Evolutionary conservation across 2,113 vertebrate genomes (phyloP).

Genomic region (Oryzias curvinotus): DNA sequence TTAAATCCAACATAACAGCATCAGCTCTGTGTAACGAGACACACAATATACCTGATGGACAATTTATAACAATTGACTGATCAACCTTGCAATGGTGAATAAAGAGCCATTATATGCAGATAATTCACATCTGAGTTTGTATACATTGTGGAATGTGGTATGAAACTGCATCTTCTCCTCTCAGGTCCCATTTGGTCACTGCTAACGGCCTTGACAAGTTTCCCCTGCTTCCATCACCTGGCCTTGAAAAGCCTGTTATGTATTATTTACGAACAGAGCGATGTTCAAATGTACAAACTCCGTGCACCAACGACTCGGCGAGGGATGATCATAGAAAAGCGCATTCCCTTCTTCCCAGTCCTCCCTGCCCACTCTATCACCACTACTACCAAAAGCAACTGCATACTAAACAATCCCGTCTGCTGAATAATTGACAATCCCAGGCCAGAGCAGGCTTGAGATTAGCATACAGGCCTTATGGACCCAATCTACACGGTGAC

Average conservation of each 20-base stretch:
- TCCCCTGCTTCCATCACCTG: slow-evolving; percentile 68
- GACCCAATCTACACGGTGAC: slow-evolving; percentile 71
- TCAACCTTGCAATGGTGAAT: slow-evolving; percentile 20
- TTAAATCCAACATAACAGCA: slow-evolving; percentile 37
- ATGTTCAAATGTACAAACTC: slow-evolving; percentile 1
- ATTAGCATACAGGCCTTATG: slow-evolving; percentile 78
- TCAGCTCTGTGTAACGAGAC: slow-evolving; percentile 41
- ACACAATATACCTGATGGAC: slow-evolving; percentile 22
- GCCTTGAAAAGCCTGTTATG: slow-evolving; percentile 71
- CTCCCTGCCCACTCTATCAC: slow-evolving; percentile 34
- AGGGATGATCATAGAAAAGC: slow-evolving; percentile 30
- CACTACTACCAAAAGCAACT: slow-evolving; percentile 67
- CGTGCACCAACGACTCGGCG: slow-evolving; percentile 5
- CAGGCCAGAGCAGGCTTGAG: slow-evolving; percentile 56
- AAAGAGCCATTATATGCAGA: slow-evolving; percentile 33
- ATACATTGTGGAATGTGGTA: slow-evolving; percentile 19
- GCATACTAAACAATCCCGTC: slow-evolving; percentile 80
- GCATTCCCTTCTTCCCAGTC: slow-evolving; percentile 49
- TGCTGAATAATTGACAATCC: slow-evolving; percentile 78
- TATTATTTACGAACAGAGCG: slow-evolving; percentile 69
- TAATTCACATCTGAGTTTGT: slow-evolving; percentile 34
- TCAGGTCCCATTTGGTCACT: slow-evolving; percentile 48
- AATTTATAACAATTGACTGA: slow-evolving; percentile 42
- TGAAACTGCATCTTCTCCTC: slow-evolving; percentile 7
- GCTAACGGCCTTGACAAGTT: slow-evolving; percentile 66